Base-by-base conservation (phyloP, 2,113 vertebrate genomes). In the Prochilodus magdalenae region DNA sequence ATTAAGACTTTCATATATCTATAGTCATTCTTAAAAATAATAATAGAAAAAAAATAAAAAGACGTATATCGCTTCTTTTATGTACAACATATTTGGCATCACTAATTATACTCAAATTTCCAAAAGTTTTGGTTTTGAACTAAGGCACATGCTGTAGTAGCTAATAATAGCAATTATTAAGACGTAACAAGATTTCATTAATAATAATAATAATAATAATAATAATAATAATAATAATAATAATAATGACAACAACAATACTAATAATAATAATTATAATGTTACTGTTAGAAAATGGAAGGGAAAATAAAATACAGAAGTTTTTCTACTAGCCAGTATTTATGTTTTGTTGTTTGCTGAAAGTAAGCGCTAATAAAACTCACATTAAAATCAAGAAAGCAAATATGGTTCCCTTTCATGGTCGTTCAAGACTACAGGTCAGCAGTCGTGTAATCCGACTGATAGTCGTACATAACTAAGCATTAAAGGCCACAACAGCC, bases 21-120 rank as follows among this genome's bases (percentile, higher is more conserved):
- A 79, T 67, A 22, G 63, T 6, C 13, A 59, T 27, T 27, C 33
- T 22, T 69, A 20, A 60, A 70, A 83, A 24, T 10, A 12, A 74
- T 20, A 36, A 36, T 26, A 60, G 16, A 65, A 33, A 74, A 67
- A 16, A 67, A 74, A 78, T 62, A 76, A 63, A 76, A 80, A 44
- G 5, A 44, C 3, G 47, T 14, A n/a, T 47, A 49, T 15, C n/a
- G 20, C 27, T 63, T 75, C n/a, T 77, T 44, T 40, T 44, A 18
- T 84, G 24, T 81, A 49, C 73, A 81, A 33, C 59, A 63, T 65
- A 30, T 76, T 84, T 81, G 73, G 79, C 83, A 77, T 59, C 6
- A 27, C 24, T 47, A 30, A 55, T 77, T 30, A 44, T 16, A 49
- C 47, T 71, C 27, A 30, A 40, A 27, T 27, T 20, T 16, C 11